Base-by-base conservation (phyloP, 30 jellyfish, hydroid and myxozoan species). In the Clytia hemisphaerica region DNA sequence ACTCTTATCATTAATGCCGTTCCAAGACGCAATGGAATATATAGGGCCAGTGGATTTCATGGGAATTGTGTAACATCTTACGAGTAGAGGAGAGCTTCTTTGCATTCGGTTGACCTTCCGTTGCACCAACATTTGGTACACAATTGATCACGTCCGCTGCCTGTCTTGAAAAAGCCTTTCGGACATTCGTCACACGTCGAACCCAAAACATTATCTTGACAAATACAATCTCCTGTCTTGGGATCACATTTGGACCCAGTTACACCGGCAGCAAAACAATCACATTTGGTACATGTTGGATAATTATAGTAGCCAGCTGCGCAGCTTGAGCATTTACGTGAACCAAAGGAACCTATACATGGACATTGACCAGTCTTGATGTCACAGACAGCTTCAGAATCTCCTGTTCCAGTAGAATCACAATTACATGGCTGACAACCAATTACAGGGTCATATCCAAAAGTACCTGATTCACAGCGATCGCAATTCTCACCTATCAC, bases 381-480 rank as follows among this genome's bases (percentile, higher is more conserved):
- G 53, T 85, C 71, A 42, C 96, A 85, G 12, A 58, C 78, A 63
- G 81, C 82, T 50, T 67, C 60, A 22, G 67, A 82, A 27, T 68
- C 70, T 35, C 55, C 61, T 28, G 87, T 87, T 9, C 97, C 97
- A 33, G 45, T 9, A 27, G 71, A 40, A 76, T 75, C 82, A 57
- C 97, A 87, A 62, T 80, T 80, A 73, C 97, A 87, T 4, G 75
- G 81, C 61, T 86, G 80, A 60, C 97, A 87, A 0, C 94, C 94
- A 40, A 87, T 61, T 4, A 75, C 88, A 32, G 83, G 94, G 61
- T 87, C 97, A 74, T 72, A 87, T 19, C 97, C 97, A 67, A 72
- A 87, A 2, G 94, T 79, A 16, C 94, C 94, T 22, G 83, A 65
- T 57, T 77, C 74, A 77, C 97, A 87, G 46, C 79, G 78, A 58